These are phyloP conservation scores for Brachionus angularis DNA, from an alignment of 1,140 invertebrate genomes.

Conservation along the genomic window DNA sequence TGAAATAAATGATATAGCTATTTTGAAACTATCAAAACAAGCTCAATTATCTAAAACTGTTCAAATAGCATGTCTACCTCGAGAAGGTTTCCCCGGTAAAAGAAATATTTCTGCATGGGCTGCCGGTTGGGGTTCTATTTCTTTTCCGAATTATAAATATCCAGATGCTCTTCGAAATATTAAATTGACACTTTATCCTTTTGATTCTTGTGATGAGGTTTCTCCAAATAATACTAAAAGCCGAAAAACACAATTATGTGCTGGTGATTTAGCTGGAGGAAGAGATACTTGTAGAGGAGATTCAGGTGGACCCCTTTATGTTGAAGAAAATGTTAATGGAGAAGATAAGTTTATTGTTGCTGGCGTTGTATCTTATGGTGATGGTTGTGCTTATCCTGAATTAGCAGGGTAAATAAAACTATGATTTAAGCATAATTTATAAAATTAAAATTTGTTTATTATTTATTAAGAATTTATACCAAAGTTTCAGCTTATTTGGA, in stretches of 20 bases:
- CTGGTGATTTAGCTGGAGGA: not conserved
- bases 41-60: not conserved
- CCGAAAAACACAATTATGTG: not conserved
- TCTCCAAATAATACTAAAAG: not conserved
- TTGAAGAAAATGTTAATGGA: not conserved
- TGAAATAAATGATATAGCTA: conserved; percentile 3
- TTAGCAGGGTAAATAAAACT: conserved; percentile 11
- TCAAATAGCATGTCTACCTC: conserved; percentile 11
- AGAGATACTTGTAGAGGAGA: conserved; percentile 32
- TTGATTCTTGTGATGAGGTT: not conserved
- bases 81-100: not conserved
- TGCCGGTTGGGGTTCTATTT: conserved; percentile 11
- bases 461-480: no score
- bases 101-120: not conserved
- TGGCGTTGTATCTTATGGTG: conserved; percentile 20
- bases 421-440: no score
- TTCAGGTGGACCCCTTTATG: conserved; percentile 10
- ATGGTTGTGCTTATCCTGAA: not conserved
- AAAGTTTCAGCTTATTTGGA: no score
- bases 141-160: not conserved
- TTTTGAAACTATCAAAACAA: not conserved
- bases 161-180: not conserved
- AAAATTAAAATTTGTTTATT: no score
- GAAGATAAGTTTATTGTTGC: conserved; percentile 9
- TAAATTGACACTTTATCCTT: not conserved